Evolutionary conservation across 2,888 invertebrate species (phyloP).

Genomic region (Tineola bisselliella): DNA sequence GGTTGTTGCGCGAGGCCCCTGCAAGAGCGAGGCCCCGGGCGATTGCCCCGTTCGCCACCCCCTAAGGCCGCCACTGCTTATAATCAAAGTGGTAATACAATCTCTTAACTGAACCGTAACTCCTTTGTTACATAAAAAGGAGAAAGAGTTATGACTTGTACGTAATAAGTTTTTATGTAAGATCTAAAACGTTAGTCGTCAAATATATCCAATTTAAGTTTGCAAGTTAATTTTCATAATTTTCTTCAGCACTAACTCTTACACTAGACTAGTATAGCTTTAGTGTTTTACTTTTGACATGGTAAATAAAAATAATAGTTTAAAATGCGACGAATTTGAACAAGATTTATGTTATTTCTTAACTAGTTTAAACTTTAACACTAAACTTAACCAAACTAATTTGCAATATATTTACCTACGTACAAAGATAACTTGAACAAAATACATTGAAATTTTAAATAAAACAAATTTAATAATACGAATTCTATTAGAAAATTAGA

Average conservation of each 20-base stretch:
- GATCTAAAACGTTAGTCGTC: not conserved
- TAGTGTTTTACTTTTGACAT: not conserved
- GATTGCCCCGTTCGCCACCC: too few species aligned
- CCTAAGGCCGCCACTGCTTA: too few species aligned
- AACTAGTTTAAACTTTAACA: too few species aligned
- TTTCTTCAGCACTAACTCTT: not conserved
- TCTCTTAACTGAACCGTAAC: not conserved
- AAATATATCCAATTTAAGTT: constrained; percentile 5
- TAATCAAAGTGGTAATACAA: not conserved
- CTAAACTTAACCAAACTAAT: too few species aligned
- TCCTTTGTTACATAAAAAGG: not conserved
- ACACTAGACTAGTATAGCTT: not conserved
- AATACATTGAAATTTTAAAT: too few species aligned
- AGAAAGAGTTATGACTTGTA: constrained; percentile 6
- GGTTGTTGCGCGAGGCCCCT: too few species aligned
- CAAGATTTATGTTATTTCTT: too few species aligned
- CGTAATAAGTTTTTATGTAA: not conserved
- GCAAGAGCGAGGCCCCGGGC: too few species aligned
- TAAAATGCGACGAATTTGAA: not conserved
- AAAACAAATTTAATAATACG: too few species aligned
- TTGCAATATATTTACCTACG: too few species aligned
- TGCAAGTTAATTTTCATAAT: not conserved
- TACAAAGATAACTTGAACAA: too few species aligned
- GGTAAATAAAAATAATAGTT: not conserved
- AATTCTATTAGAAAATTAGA: too few species aligned